Base-by-base conservation (phyloP, 2,888 invertebrate genomes). In the Autographa pulchrina region DNA sequence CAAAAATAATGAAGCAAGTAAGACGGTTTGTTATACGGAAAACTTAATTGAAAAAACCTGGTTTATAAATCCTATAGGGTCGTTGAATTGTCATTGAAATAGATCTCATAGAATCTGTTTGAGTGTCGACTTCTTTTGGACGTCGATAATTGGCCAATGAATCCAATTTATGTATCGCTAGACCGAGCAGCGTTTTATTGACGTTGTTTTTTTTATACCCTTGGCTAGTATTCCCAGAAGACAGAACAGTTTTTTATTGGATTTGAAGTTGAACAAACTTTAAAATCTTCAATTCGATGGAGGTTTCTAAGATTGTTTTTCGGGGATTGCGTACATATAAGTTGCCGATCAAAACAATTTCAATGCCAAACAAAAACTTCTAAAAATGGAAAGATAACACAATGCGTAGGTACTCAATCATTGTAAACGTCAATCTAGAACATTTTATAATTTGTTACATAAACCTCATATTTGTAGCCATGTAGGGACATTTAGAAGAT, bases 401-500 rank as follows among this genome's bases (percentile, higher is more conserved):
- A 71, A 80, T 76, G n/a, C n/a, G n/a, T n/a, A n/a, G 64, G 65
- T 80, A 77, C 41, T 76, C 77, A 80, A 78, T 66, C 56, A 43
- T 61, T 31, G 58, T 68, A 68, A 72, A 72, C 62, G 61, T 38
- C 66, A 65, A 71, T 71, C 65, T 72, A 65, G 65, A 48, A 66
- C 38, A 75, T 84, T 75, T 80, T 74, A 69, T 77, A 82, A 84
- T 73, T 68, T 62, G 71, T 83, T 82, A 77, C 80, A 73, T 80
- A 80, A 82, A 81, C 71, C 48, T 14, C 18, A 32, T 63, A 65
- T 41, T 41, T 41, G 3, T 41, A 41, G 41, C 14, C 41, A 41
- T 16, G 14, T 16, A 16, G 43, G 16, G 5, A 43, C 62, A 61
- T 71, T 70, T 63, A 58, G 74, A 67, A 73, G 70, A 56, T 70